Percentiles rank a stretch among this genome's conserved stretches.
These are phyloP conservation scores for Hylaeus volcanicus DNA, from an alignment of 1,140 invertebrate species.

Conservation along the genomic window DNA sequence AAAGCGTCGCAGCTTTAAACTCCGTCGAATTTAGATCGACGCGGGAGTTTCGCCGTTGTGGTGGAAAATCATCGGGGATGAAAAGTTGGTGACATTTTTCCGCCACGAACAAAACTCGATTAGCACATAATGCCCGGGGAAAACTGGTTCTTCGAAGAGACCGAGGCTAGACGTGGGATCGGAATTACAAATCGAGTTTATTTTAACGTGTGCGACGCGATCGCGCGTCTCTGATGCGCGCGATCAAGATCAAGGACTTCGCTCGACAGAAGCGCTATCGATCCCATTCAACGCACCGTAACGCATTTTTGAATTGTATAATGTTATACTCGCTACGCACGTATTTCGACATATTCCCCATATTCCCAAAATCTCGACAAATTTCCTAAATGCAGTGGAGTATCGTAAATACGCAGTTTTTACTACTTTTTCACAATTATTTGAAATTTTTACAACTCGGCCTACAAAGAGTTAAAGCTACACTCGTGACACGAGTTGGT, in stretches of 20 bases:
- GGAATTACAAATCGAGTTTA: conserved; percentile 29
- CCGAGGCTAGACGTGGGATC: conserved; percentile 11
- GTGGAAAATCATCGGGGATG: not conserved
- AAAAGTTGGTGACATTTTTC: not conserved
- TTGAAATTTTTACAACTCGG: too few species aligned
- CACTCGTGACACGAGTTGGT: too few species aligned
- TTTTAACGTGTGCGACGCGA: conserved; percentile 6
- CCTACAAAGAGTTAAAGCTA: too few species aligned
- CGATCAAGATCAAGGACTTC: conserved; percentile 55
- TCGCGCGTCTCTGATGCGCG: conserved; percentile 1
- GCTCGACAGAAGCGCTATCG: not conserved
- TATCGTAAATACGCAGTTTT: too few species aligned
- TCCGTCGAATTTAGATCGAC: not conserved
- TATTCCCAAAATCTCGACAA: too few species aligned
- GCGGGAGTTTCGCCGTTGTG: not conserved
- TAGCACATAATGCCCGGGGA: conserved; percentile 9
- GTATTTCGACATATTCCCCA: too few species aligned
- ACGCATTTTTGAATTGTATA: too few species aligned
- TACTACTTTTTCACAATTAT: too few species aligned
- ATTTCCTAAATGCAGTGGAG: too few species aligned
- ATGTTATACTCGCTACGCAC: too few species aligned
- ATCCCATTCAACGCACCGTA: not conserved
- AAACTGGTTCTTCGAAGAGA: conserved; percentile 36
- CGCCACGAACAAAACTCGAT: not conserved
- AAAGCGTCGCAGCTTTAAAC: too few species aligned